Conservation (phyloP, 1,140 invertebrate genomes). For the Kradibia gibbosae region DNA sequence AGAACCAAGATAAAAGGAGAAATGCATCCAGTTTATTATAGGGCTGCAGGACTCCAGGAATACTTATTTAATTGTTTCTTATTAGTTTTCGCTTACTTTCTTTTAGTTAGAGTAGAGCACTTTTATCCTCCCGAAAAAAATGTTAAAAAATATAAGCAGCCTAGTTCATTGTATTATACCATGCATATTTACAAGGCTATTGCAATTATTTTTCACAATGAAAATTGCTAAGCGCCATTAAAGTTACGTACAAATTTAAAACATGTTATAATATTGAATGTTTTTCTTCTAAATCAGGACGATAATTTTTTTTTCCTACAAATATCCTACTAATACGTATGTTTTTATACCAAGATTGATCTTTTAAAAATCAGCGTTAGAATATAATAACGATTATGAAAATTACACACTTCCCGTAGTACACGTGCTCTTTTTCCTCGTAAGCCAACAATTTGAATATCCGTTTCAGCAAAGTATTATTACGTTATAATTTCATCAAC, state of each 20-base stretch:
- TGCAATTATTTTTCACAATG: too few relatives aligned
- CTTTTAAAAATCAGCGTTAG: constrained; percentile 1
- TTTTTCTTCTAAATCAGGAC: not conserved
- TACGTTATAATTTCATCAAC: constrained; percentile 7
- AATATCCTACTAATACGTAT: not conserved
- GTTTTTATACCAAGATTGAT: not conserved
- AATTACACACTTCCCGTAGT: not conserved
- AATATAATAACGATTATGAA: not conserved
- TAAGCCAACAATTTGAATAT: constrained; percentile 5
- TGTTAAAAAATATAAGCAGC: not conserved
- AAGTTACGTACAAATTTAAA: too few relatives aligned
- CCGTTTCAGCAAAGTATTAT: constrained; percentile 2
- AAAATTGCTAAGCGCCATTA: too few relatives aligned
- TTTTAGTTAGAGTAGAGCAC: not conserved
- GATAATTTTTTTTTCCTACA: not conserved
- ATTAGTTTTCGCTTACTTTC: constrained; percentile 40
- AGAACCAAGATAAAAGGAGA: not conserved
- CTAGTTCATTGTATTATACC: not conserved
- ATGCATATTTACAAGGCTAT: too few relatives aligned
- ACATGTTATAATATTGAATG: too few relatives aligned
- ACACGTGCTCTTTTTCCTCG: not conserved
- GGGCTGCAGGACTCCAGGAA: constrained; percentile 25
- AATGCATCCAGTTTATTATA: constrained; percentile 27
- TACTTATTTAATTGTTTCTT: constrained; percentile 50
- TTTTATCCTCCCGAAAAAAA: constrained; percentile 8